These are phyloP conservation scores for Natrix natrix DNA, from an alignment of 2,797 vertebrate genomes.

Conservation along the genomic window DNA sequence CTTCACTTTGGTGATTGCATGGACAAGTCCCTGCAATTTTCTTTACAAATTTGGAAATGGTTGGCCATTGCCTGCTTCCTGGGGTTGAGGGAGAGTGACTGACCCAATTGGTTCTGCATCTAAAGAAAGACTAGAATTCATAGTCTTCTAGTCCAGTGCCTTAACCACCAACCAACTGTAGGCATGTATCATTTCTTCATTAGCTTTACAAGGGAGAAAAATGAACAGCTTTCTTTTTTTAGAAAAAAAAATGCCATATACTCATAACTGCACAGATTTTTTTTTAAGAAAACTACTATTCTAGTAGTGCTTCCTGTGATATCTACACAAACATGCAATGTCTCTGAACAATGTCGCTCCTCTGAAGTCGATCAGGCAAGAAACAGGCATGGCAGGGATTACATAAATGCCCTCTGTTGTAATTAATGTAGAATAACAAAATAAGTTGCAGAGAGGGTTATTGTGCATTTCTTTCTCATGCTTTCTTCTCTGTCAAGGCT, in stretches of 20 bases:
- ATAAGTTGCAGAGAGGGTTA: not conserved
- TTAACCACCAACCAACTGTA: not conserved
- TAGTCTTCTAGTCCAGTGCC: not conserved
- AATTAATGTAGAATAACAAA: not conserved
- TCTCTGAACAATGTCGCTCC: not conserved
- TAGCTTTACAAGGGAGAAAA: not conserved
- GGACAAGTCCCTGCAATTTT: not conserved
- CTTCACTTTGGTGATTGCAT: not conserved
- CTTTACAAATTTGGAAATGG: not conserved
- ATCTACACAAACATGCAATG: not conserved
- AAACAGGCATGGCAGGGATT: not conserved
- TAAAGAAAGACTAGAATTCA: not conserved
- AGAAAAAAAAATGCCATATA: not conserved
- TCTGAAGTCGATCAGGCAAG: not conserved
- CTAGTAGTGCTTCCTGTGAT: not conserved
- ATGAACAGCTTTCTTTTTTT: not conserved
- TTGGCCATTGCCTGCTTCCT: not conserved
- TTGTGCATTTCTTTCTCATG: not conserved
- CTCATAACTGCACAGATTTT: not conserved
- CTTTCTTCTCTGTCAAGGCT: not conserved
- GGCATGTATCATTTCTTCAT: not conserved
- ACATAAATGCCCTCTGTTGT: not conserved
- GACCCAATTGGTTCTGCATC: not conserved
- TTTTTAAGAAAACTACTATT: not conserved
- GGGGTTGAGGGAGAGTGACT: not conserved